Evolutionary conservation across 2,113 vertebrate species (phyloP), one percentile per base, ranked within the genome.

Genomic region (Pseudorasbora parva): DNA sequence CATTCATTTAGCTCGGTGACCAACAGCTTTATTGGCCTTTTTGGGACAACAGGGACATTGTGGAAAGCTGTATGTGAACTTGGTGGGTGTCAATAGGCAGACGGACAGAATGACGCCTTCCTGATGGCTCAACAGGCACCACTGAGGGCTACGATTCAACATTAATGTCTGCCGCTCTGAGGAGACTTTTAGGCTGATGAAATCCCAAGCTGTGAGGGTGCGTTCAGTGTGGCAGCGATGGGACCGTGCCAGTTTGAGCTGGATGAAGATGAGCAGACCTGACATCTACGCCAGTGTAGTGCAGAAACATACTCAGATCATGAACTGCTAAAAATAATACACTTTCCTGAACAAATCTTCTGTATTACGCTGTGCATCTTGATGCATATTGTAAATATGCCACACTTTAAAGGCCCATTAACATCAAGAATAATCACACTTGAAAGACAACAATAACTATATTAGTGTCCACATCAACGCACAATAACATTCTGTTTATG

Each of bases 31-130:
- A 78, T 9, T 54, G 68, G 54, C 83, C 66, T 85, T 51, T 85
- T 81, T 19, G 56, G 71, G 27, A 85, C 68, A 80, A 64, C 56
- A 51, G 43, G n/a, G 27, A 54, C 83, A 81, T 85, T 85, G 83
- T 80, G 77, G 15, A 49, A 47, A 60, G 68, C 66, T 72, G 51
- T 66, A 59, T 78, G 75, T 17, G 37, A 78, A 68, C 51, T 33
- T 66, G 7, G 77, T 54, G 68, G 66, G 77, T 51, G 77, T 80
- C 66, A 41, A 62, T 51, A 54, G 64, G 30, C 57, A 74, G 45
- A 78, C 17, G 56, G 77, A 80, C 75, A 79, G 75, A 49, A 72
- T 74, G 37, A 72, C 77, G 66, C 83, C 51, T 78, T 60, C 37
- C 64, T 8, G 21, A 69, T 49, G 60, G 78, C 25, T 49, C 41